Conservation (phyloP, 2,888 invertebrate species). For the Campaea margaritaria region DNA sequence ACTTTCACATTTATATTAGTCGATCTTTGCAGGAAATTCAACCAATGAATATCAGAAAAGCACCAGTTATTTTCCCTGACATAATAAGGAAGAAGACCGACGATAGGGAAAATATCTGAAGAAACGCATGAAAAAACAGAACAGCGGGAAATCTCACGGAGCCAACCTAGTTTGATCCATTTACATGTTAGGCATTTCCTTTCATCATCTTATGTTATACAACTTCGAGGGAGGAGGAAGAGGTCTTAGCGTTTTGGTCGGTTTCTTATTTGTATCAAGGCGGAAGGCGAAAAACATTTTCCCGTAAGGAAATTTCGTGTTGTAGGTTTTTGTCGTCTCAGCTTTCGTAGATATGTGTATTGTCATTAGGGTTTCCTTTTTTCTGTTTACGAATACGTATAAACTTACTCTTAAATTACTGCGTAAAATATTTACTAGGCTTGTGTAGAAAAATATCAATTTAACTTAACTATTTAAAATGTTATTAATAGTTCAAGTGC, state of each 20-base stretch:
- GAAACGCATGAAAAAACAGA: conserved; percentile 55
- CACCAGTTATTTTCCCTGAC: conserved; percentile 53
- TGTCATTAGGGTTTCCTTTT: background rate
- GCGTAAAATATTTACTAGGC: too few relatives aligned
- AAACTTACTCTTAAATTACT: too few relatives aligned
- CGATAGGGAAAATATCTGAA: conserved; percentile 56
- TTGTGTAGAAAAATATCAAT: too few relatives aligned
- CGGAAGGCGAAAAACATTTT: conserved; percentile 52
- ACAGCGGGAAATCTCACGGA: conserved; percentile 58
- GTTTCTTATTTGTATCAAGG: conserved; percentile 50
- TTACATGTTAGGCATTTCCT: conserved; percentile 14
- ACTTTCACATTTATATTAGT: too few relatives aligned
- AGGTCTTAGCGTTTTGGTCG: conserved; percentile 45
- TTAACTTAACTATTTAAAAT: background rate
- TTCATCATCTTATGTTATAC: background rate
- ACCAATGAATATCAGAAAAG: conserved; percentile 31
- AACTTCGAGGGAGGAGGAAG: conserved; percentile 22
- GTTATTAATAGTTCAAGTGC: conserved; percentile 18
- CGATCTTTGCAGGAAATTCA: background rate
- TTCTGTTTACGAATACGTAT: too few relatives aligned
- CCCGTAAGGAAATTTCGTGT: conserved; percentile 48
- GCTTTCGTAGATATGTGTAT: conserved; percentile 28
- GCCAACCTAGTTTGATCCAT: conserved; percentile 47
- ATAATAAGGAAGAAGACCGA: conserved; percentile 54
- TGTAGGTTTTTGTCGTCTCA: conserved; percentile 52